Evolutionary conservation across 2,797 vertebrate genomes (phyloP).

Genomic region (Acanthiza pusilla): DNA sequence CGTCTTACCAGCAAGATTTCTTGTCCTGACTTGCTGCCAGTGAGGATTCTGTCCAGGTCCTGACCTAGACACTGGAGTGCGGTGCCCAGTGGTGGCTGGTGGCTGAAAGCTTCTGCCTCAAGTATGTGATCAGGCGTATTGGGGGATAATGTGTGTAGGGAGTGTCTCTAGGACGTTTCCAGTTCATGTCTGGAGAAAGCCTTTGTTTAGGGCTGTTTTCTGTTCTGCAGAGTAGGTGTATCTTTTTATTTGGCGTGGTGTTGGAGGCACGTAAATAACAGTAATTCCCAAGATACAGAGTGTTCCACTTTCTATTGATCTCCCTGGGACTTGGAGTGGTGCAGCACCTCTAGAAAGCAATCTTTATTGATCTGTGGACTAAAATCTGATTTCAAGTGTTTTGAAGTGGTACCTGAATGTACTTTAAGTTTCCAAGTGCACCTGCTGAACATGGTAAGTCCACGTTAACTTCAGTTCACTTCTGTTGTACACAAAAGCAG

Average conservation of each 20-base stretch:
- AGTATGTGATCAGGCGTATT: not conserved
- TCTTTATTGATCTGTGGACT: not conserved
- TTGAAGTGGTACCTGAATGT: not conserved
- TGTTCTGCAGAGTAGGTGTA: not conserved
- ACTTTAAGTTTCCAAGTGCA: not conserved
- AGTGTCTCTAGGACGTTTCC: not conserved
- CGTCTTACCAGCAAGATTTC: not conserved
- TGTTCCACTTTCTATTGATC: not conserved
- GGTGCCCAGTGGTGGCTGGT: not conserved
- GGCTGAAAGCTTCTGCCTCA: not conserved
- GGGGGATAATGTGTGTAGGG: not conserved
- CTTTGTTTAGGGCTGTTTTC: not conserved
- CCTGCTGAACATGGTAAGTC: accelerated
- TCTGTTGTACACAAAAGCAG: not conserved
- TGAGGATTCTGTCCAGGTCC: not conserved
- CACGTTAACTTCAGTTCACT: not conserved
- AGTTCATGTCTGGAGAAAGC: not conserved
- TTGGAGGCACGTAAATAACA: not conserved
- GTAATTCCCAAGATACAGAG: not conserved
- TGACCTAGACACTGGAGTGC: not conserved
- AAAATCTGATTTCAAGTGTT: not conserved
- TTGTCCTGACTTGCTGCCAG: not conserved
- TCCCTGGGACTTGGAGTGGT: not conserved
- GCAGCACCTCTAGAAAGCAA: not conserved
- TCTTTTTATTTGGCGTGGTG: not conserved